Conservation (phyloP, 2,113 vertebrate species). For the Clarias macrocephalus region DNA sequence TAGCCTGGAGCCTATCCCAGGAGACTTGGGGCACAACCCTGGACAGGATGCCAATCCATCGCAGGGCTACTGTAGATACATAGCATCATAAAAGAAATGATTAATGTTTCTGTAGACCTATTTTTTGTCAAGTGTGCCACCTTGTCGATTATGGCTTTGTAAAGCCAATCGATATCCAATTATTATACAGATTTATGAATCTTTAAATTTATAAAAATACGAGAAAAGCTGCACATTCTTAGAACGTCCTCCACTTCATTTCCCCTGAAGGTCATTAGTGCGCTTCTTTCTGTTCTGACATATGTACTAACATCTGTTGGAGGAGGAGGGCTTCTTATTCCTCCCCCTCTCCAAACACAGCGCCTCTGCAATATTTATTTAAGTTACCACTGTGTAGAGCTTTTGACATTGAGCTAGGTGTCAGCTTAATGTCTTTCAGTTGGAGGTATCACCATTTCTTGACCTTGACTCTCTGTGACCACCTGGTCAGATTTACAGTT, state of each 20-base stretch:
- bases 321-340: constrained; percentile 35
- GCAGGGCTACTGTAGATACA: not conserved
- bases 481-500: constrained; percentile 13
- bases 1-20: too few relatives aligned
- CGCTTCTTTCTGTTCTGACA: constrained; percentile 39
- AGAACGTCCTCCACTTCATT: constrained; percentile 22
- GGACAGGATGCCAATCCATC: not conserved
- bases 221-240: not conserved
- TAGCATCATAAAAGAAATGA: not conserved
- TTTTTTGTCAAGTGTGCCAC: not conserved
- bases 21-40: too few relatives aligned
- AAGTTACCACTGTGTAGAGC: not conserved
- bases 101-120: not conserved
- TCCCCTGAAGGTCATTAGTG: constrained; percentile 51
- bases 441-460: not conserved
- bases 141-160: not conserved
- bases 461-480: not conserved
- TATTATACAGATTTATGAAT: not conserved
- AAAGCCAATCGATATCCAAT: not conserved
- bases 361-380: constrained; percentile 42
- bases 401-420: constrained; percentile 24
- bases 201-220: not conserved
- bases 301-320: constrained; percentile 51
- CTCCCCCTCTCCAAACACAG: constrained; percentile 32
- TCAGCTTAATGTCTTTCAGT: constrained; percentile 12